Evolutionary conservation across 1,140 invertebrate species (phyloP).

Genomic region (Solenopsis invicta): DNA sequence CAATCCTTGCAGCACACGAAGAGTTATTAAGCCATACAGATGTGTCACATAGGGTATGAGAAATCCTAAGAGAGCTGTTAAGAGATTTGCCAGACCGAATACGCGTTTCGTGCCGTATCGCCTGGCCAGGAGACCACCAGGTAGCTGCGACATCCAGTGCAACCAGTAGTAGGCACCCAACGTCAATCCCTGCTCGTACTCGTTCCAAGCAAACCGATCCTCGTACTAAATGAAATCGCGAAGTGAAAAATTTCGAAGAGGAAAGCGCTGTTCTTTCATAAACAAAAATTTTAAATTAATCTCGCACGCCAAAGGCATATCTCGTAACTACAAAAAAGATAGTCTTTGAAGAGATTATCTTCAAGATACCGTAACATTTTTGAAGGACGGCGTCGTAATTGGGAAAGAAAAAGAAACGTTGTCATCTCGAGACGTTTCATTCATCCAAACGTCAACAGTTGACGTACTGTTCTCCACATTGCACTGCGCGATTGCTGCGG

Average conservation of each 20-base stretch:
- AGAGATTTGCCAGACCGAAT: slow-evolving; percentile 90
- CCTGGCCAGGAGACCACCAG: slow-evolving; percentile 91
- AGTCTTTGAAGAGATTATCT: neutral
- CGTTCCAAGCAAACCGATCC: slow-evolving; percentile 90
- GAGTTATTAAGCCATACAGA: slow-evolving; percentile 88
- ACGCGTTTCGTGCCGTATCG: slow-evolving; percentile 91
- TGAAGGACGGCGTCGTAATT: too few relatives aligned
- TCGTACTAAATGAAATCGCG: slow-evolving; percentile 61
- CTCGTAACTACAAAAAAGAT: neutral
- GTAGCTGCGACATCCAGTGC: slow-evolving; percentile 91
- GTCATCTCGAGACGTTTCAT: neutral
- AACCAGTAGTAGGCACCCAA: slow-evolving; percentile 92
- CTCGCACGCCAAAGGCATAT: slow-evolving; percentile 1
- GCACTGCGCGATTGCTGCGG: slow-evolving; percentile 77
- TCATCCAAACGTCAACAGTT: neutral
- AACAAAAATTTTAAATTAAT: slow-evolving; percentile 16
- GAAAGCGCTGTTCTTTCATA: slow-evolving; percentile 18
- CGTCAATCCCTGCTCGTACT: slow-evolving; percentile 90
- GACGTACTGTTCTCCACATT: slow-evolving; percentile 27
- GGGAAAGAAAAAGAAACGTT: neutral
- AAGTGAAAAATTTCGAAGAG: neutral
- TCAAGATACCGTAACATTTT: slow-evolving; percentile 55
- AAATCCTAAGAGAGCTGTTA: slow-evolving; percentile 91
- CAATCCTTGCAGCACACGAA: slow-evolving; percentile 92
- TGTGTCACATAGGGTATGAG: slow-evolving; percentile 90